Conservation (phyloP, 2,113 vertebrate species). For the Chloropsis cyanopogon region DNA sequence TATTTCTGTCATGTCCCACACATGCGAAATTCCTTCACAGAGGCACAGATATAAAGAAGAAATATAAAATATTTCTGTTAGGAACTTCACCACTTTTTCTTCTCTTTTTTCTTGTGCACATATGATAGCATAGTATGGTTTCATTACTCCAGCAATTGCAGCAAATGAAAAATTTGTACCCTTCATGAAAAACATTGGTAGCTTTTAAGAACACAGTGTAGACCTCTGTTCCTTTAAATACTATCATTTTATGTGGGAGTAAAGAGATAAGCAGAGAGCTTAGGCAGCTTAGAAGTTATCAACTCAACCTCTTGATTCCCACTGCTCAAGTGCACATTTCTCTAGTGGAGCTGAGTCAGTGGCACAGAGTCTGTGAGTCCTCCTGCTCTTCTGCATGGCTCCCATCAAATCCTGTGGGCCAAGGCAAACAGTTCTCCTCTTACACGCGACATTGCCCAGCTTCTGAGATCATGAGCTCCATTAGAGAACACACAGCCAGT, state of each 20-base stretch:
- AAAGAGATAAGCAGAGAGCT: background rate
- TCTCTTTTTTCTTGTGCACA: background rate
- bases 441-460: background rate
- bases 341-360: background rate
- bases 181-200: background rate
- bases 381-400: background rate
- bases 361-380: background rate
- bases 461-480: accelerated
- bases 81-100: background rate
- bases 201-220: background rate
- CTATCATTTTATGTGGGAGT: background rate
- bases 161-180: background rate
- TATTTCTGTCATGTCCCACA: background rate
- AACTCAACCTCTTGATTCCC: background rate
- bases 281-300: background rate
- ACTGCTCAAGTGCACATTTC: background rate
- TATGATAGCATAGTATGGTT: background rate
- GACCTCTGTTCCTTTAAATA: background rate
- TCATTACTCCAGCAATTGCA: background rate
- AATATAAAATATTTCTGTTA: background rate
- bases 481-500: background rate
- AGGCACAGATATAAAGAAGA: background rate
- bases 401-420: background rate
- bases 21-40: background rate
- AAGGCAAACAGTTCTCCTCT: background rate